phyloP scores from a whole-genome alignment of 2,797 vertebrate species.

The Steatocranus sp. region DNA sequence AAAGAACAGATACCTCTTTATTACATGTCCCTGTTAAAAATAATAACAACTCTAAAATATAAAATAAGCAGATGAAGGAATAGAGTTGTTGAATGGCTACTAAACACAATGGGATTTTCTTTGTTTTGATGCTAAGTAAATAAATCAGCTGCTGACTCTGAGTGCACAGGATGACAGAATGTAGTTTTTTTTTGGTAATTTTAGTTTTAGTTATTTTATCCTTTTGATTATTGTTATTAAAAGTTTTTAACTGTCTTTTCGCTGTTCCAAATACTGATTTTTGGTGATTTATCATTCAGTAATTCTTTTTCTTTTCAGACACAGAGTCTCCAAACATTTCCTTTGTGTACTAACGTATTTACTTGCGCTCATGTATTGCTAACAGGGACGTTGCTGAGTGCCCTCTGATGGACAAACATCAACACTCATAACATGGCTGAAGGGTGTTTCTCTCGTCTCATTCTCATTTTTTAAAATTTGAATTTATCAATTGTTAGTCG shows the following conservation, averaged over 20 bases:
- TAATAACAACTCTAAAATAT: not conserved
- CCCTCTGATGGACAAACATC: not conserved
- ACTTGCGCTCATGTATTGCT: not conserved
- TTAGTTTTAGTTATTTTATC: not conserved
- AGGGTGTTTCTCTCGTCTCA: not conserved
- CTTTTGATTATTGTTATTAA: not conserved
- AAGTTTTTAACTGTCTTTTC: not conserved
- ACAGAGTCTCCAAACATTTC: not conserved
- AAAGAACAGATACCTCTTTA: not conserved
- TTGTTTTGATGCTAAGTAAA: fast-evolving
- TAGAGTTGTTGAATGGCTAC: not conserved
- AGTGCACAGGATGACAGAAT: not conserved
- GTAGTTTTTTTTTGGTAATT: fast-evolving
- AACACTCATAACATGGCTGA: not conserved
- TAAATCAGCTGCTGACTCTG: not conserved
- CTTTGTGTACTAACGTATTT: not conserved
- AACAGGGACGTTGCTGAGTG: not conserved
- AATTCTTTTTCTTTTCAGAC: not conserved
- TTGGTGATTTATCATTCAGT: not conserved
- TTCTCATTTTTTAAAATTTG: not conserved
- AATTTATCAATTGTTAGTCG: not conserved
- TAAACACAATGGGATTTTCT: not conserved
- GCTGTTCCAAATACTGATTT: not conserved
- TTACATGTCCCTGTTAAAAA: not conserved
- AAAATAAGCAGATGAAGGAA: not conserved